Percentiles rank a stretch among this genome's conserved stretches.
phyloP scores from a whole-genome alignment of 2,888 invertebrate species.

The Andrena camellia region DNA sequence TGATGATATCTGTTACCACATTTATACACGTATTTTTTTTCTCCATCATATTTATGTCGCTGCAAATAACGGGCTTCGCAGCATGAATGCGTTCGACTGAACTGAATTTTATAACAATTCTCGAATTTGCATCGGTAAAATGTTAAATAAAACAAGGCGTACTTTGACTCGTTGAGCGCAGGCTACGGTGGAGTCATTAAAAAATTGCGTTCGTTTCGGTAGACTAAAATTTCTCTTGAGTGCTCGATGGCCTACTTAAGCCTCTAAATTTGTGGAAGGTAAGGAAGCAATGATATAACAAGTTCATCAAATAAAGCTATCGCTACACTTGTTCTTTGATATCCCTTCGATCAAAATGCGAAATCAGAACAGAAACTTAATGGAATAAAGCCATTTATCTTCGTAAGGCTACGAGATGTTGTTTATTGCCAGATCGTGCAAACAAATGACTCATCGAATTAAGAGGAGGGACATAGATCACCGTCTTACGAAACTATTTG shows the following conservation, averaged over 20 bases:
- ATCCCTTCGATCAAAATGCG: neutral
- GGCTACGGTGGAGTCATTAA: constrained; percentile 1
- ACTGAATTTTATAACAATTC: constrained; percentile 22
- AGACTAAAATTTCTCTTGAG: neutral
- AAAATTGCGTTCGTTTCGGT: neutral
- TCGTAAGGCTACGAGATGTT: constrained; percentile 14
- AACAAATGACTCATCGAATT: constrained; percentile 42
- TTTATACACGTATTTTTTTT: constrained; percentile 16
- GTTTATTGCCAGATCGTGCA: constrained; percentile 31
- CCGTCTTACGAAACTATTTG: constrained; percentile 47
- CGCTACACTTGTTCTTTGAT: neutral
- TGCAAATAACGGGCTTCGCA: constrained; percentile 5
- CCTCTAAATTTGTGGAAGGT: neutral
- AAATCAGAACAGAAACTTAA: neutral
- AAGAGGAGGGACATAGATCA: constrained; percentile 21
- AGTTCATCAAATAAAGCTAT: neutral
- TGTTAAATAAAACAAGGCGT: neutral
- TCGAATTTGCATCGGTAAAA: neutral
- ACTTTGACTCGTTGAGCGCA: neutral
- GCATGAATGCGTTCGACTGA: neutral
- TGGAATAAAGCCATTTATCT: neutral
- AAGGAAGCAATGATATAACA: neutral
- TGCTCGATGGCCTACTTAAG: neutral
- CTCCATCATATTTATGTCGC: neutral
- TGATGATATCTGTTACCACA: neutral